phyloP scores from a whole-genome alignment of 2,888 invertebrate species.

The Melieria crassipennis region DNA sequence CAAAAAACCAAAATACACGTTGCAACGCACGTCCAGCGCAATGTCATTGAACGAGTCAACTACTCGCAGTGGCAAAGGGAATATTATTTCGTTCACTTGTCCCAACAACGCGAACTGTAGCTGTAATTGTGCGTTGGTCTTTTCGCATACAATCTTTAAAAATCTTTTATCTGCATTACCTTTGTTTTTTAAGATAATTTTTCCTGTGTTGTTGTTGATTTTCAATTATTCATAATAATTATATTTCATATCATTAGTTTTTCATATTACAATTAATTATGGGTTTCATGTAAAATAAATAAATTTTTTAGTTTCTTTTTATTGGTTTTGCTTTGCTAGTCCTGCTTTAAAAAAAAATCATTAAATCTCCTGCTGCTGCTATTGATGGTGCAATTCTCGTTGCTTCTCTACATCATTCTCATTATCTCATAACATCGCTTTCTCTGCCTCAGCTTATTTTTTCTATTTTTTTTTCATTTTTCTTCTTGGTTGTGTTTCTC shows the following conservation, averaged over 20 bases:
- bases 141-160: no score
- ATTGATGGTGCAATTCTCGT: not conserved
- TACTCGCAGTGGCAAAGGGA: no score
- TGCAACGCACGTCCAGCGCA: no score
- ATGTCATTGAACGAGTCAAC: no score
- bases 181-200: conserved; percentile 15
- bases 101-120: no score
- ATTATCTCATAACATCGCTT: no score
- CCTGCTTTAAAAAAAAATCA: conserved; percentile 1
- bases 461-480: conserved; percentile 7
- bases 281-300: conserved; percentile 39
- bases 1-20: no score
- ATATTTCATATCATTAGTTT: conserved; percentile 33
- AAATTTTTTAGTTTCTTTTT: conserved; percentile 32
- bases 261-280: conserved; percentile 36
- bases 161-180: no score
- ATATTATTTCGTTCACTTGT: no score
- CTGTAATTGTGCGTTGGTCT: no score
- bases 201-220: conserved; percentile 2
- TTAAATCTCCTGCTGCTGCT: no score
- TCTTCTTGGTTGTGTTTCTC: conserved; percentile 31
- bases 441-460: no score
- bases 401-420: conserved; percentile 6
- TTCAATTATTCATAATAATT: conserved; percentile 34
- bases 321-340: conserved; percentile 38